Evolutionary conservation across 2,113 vertebrate genomes (phyloP).

Genomic region (Ammodytes dubius): DNA sequence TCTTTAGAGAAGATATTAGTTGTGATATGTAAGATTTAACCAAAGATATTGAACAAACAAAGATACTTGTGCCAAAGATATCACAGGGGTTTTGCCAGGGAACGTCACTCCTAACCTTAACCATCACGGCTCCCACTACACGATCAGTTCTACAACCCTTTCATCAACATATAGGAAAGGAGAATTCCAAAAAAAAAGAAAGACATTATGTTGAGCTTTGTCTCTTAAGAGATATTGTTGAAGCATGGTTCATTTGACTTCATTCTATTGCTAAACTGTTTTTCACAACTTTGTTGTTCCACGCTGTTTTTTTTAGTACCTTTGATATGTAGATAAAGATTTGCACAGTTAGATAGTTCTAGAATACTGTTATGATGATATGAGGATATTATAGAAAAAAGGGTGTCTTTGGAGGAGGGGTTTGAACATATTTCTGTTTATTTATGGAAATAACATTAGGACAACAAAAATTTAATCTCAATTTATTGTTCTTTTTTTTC

Average conservation of each 20-base stretch:
- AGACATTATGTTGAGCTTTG: conserved; percentile 49
- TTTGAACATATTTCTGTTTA: conserved; percentile 74
- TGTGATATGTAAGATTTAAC: conserved; percentile 36
- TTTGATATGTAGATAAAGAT: conserved; percentile 84
- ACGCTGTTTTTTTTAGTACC: conserved; percentile 78
- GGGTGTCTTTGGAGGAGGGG: conserved; percentile 66
- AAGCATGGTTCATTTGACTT: conserved; percentile 60
- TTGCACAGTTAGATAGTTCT: conserved; percentile 84
- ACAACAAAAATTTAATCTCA: conserved; percentile 28
- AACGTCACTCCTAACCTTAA: not conserved
- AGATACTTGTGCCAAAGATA: conserved; percentile 36
- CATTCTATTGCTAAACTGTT: conserved; percentile 73
- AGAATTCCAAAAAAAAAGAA: conserved; percentile 18
- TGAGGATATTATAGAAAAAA: conserved; percentile 77
- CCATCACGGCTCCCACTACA: not conserved
- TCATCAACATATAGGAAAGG: not conserved
- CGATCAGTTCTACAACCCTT: conserved; percentile 7
- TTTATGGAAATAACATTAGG: conserved; percentile 65
- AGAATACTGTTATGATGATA: conserved; percentile 66
- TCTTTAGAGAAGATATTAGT: conserved; percentile 19
- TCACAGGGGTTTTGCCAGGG: conserved; percentile 1
- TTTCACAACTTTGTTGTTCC: conserved; percentile 76
- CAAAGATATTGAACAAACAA: conserved; percentile 4
- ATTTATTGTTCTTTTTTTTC: conserved; percentile 56
- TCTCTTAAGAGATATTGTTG: conserved; percentile 51